phyloP scores from a whole-genome alignment of 1,140 invertebrate genomes.

The Trialeurodes vaporariorum region DNA sequence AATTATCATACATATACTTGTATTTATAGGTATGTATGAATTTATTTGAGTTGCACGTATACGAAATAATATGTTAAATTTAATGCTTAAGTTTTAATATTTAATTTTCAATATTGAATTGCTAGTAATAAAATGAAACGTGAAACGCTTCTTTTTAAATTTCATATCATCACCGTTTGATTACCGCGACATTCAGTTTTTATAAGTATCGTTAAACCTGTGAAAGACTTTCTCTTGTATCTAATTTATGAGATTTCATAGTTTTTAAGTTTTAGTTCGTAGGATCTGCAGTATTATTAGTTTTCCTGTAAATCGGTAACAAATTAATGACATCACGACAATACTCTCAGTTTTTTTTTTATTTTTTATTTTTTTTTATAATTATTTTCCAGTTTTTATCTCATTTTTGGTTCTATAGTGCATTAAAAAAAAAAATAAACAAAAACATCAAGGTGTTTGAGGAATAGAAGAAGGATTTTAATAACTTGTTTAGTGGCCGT shows the following conservation, averaged over 20 bases:
- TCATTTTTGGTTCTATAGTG: too few species aligned
- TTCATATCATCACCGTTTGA: background rate
- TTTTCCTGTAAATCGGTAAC: background rate
- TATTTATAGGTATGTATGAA: background rate
- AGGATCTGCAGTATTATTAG: background rate
- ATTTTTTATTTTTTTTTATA: too few species aligned
- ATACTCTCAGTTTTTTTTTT: background rate
- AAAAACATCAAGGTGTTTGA: too few species aligned
- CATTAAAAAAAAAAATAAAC: too few species aligned
- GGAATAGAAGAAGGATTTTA: too few species aligned
- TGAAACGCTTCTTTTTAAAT: background rate
- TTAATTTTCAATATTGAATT: background rate
- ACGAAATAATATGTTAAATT: conserved; percentile 1
- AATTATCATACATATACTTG: too few species aligned
- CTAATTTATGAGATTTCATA: background rate
- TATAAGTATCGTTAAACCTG: background rate
- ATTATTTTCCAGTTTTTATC: too few species aligned
- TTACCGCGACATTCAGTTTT: background rate
- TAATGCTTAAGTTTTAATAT: background rate
- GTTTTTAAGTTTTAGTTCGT: background rate
- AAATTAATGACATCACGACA: background rate
- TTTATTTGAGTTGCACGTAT: background rate
- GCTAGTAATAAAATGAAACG: background rate
- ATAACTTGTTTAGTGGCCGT: too few species aligned
- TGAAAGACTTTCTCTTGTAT: background rate